Percentiles rank a stretch among this genome's conserved stretches.
Conservation (phyloP, 2,797 vertebrate genomes). For the Diceros bicornis region DNA sequence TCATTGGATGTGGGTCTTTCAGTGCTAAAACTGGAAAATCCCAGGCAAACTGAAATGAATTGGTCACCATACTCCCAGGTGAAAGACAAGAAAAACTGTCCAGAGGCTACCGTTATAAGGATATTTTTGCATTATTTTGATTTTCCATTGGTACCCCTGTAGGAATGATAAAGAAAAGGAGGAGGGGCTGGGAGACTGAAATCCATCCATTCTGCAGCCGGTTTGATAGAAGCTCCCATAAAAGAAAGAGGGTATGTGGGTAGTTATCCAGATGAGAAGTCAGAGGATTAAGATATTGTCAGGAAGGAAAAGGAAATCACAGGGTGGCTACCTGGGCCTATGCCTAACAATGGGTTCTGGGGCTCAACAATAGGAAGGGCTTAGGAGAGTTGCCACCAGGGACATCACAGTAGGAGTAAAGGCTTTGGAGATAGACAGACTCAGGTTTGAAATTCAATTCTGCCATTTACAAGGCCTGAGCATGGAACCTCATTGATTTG, state of each 20-base stretch:
- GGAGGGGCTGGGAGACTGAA: neutral
- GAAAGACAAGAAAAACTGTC: neutral
- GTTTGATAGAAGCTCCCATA: neutral
- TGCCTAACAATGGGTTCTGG: fast-evolving
- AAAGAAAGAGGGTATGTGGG: neutral
- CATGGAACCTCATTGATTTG: neutral
- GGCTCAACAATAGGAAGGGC: neutral
- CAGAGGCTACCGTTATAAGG: neutral
- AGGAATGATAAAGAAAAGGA: neutral
- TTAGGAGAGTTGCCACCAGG: fast-evolving
- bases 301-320: neutral
- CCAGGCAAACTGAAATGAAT: neutral
- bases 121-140: neutral
- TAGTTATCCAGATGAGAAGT: neutral
- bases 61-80: neutral
- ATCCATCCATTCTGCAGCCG: neutral
- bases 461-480: neutral
- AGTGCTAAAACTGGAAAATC: neutral
- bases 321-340: too few species aligned
- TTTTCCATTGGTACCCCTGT: neutral
- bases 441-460: neutral
- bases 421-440: neutral
- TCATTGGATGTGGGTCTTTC: neutral
- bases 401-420: neutral
- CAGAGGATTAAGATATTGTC: neutral